Base-by-base conservation (phyloP, 2,888 invertebrate genomes). In the Lochmaea capreae region DNA sequence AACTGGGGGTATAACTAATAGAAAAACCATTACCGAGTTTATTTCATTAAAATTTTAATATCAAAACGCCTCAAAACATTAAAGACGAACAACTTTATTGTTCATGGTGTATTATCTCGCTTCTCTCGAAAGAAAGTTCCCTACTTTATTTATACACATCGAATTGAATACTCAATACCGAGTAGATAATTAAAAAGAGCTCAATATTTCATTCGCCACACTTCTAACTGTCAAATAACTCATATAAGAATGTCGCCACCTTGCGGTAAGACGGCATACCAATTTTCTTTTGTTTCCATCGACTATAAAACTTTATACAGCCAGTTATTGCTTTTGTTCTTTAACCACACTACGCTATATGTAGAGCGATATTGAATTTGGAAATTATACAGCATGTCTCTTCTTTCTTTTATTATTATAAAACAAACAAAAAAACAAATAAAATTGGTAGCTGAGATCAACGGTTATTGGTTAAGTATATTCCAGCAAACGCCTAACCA, bases 171-270 rank as follows among this genome's bases (percentile, higher is more conserved):
- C 26, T 65, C 46, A 52, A 65, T 65, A 43, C 67, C 54, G 67
- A 57, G 52, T 42, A 70, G 63, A 54, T 65, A 71, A 71, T 71
- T 65, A 65, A 71, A 71, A 71, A 71, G 65, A 65, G 65, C 57
- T 65, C 65, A 18, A 71, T 71, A 71, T 78, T 81, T 82, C 80
- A 81, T 79, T 76, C 69, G 80, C 79, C 81, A 79, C 81, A 81
- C 81, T 81, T 81, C 79, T 79, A 79, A 80, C 77, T 79, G 82
- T 82, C 82, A 81, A 79, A 82, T 82, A 82, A 81, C 79, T 82
- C 82, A 83, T 81, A 78, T 76, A 75, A 75, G 74, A 80, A 79
- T 80, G 82, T 83, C 83, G 81, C 82, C 82, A 82, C 81, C 83
- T 82, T 80, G 82, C 81, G 82, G 80, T 80, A 74, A 74, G 62